Conservation (phyloP, 37 sponge, comb jelly and placozoan genomes). For the Mnemiopsis leidyi region DNA sequence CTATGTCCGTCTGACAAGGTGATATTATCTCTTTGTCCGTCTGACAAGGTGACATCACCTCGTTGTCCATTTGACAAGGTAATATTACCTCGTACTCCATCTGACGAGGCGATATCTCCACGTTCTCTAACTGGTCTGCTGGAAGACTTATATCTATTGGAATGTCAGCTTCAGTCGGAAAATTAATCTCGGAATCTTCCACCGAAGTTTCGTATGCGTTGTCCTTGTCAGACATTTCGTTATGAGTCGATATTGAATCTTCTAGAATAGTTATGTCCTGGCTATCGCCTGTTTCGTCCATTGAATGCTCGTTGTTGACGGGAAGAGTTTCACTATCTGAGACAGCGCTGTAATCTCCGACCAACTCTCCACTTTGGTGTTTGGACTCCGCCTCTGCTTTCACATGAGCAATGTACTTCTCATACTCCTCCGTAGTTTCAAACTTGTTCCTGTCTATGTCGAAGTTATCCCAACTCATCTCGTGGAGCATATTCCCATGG, state of each 20-base stretch:
- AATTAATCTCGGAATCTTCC: neutral
- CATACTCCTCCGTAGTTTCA: slow-evolving; percentile 21
- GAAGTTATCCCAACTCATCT: slow-evolving; percentile 64
- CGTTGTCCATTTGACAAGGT: neutral
- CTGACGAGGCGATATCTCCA: neutral
- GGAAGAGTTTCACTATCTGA: neutral
- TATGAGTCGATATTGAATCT: neutral
- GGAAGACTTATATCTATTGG: neutral
- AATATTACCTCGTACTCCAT: neutral
- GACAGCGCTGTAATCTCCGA: neutral
- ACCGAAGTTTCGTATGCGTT: neutral
- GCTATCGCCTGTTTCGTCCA: neutral
- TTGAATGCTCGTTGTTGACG: neutral
- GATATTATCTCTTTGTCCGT: neutral
- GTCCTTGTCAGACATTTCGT: slow-evolving; percentile 13
- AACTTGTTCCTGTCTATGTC: slow-evolving; percentile 9
- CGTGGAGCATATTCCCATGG: neutral
- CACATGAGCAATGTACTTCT: neutral
- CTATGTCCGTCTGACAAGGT: neutral
- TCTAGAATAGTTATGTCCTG: neutral
- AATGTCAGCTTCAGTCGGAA: neutral
- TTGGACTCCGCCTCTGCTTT: neutral
- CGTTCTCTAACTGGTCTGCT: neutral
- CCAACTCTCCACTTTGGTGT: neutral
- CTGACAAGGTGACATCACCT: neutral